Evolutionary conservation across 1,140 invertebrate genomes (phyloP), one percentile per base, ranked within the genome.

Genomic region (Scaptomyza hsui): DNA sequence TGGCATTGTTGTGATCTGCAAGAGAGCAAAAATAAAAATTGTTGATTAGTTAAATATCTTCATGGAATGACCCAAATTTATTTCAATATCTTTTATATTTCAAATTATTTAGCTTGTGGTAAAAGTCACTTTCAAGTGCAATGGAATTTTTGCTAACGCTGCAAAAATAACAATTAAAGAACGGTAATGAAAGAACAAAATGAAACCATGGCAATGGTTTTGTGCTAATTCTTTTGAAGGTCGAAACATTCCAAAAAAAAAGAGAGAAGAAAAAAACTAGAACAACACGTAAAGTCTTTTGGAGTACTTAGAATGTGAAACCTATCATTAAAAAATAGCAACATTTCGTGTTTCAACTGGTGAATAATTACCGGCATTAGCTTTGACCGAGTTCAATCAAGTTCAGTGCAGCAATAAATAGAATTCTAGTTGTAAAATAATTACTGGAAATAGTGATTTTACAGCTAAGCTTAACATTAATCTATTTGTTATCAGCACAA

Each of bases 1-100:
- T 77, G 21, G 79, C 72, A 73, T 75, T 83, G 48, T 70, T 78
- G 63, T 62, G 88, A 89, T 91, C 90, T 91, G 39, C 4, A 64
- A 52, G 6, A 70, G 24, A 24, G 4, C 6, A 18, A 6, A 3
- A n/a, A n/a, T n/a, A 45, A 44, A 63, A 64, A 42, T 44, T 35
- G 13, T 37, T 69, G 57, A 79, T 83, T 86, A 81, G 44, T 32
- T 18, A 19, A 44, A 10, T 35, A 44, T 32, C 9, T 21, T 10
- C n/a, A 39, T 32, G 15, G 7, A 18, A 16, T 62, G 35, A 72
- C 19, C 51, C 29, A 61, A 61, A 39, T 52, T 12, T 9, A 59
- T 41, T 26, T 21, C n/a, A n/a, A n/a, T n/a, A n/a, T n/a, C n/a
- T n/a, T n/a, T n/a, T n/a, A n/a, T n/a, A n/a, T n/a, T n/a, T n/a